These are phyloP conservation scores for Rhinatrema bivittatum DNA, from an alignment of 2,797 vertebrate species.

Conservation along the genomic window DNA sequence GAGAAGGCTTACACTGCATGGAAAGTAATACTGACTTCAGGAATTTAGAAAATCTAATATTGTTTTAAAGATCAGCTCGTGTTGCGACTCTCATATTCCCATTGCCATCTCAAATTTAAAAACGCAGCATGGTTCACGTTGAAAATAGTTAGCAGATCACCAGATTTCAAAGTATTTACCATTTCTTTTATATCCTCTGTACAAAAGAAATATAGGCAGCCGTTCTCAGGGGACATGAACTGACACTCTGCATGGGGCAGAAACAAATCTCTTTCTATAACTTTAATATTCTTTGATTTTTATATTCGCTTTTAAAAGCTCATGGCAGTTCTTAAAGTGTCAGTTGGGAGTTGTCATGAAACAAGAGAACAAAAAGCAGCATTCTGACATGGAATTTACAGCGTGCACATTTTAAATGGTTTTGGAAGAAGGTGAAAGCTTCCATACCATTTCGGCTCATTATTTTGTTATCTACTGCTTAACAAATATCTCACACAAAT, in stretches of 20 bases:
- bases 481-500: too few species aligned
- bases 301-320: slow-evolving; percentile 13
- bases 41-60: slow-evolving; percentile 20
- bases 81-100: too few species aligned
- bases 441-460: too few species aligned
- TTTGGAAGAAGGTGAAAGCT: too few species aligned
- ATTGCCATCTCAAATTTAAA: too few species aligned
- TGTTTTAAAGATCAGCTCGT: too few species aligned
- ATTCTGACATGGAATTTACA: too few species aligned
- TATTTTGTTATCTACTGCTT: too few species aligned
- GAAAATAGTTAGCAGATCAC: slow-evolving; percentile 51
- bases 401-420: too few species aligned
- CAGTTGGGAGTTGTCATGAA: background rate
- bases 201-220: slow-evolving; percentile 41
- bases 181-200: slow-evolving; percentile 41
- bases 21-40: slow-evolving; percentile 20
- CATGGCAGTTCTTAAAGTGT: background rate
- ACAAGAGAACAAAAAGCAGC: background rate
- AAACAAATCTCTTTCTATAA: slow-evolving; percentile 43
- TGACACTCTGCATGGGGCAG: slow-evolving; percentile 15
- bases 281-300: slow-evolving; percentile 23
- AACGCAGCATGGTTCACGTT: slow-evolving; percentile 35
- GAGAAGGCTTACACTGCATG: slow-evolving; percentile 14
- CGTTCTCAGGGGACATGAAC: slow-evolving; percentile 28
- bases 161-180: slow-evolving; percentile 47